These are phyloP conservation scores for Boloria euphrosyne DNA, from an alignment of 2,888 invertebrate species.

Conservation along the genomic window DNA sequence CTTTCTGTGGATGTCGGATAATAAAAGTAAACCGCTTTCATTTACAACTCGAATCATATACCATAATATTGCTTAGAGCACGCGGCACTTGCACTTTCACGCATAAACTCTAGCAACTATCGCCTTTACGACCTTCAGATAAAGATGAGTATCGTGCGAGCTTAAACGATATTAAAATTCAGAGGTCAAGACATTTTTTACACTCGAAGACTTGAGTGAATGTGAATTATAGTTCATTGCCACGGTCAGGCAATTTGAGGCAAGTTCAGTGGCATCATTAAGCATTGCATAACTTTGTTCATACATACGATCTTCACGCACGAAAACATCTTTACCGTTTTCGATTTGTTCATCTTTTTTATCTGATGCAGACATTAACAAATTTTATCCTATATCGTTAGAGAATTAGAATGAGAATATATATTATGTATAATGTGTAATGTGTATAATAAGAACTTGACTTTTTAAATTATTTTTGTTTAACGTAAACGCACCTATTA, in stretches of 20 bases:
- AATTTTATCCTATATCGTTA: too few relatives aligned
- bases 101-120: constrained; percentile 1
- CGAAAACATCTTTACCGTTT: background rate
- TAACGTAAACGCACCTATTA: too few relatives aligned
- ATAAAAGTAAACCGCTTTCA: constrained; percentile 8
- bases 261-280: constrained; percentile 46
- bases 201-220: background rate
- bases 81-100: constrained; percentile 18
- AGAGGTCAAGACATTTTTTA: constrained; percentile 7
- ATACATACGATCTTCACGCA: constrained; percentile 13
- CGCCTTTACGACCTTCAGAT: constrained; percentile 1
- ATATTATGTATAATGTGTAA: too few relatives aligned
- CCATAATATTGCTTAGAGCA: constrained; percentile 9
- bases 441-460: too few relatives aligned
- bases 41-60: constrained; percentile 9
- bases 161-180: constrained; percentile 1
- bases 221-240: constrained; percentile 58
- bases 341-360: background rate
- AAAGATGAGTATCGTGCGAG: constrained; percentile 11
- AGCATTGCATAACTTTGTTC: constrained; percentile 40
- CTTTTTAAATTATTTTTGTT: too few relatives aligned
- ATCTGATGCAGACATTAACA: too few relatives aligned
- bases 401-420: too few relatives aligned
- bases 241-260: constrained; percentile 53
- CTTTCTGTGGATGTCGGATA: too few relatives aligned